Evolutionary conservation across 2,888 invertebrate genomes (phyloP).

Genomic region (Synanthedon myopaeformis): DNA sequence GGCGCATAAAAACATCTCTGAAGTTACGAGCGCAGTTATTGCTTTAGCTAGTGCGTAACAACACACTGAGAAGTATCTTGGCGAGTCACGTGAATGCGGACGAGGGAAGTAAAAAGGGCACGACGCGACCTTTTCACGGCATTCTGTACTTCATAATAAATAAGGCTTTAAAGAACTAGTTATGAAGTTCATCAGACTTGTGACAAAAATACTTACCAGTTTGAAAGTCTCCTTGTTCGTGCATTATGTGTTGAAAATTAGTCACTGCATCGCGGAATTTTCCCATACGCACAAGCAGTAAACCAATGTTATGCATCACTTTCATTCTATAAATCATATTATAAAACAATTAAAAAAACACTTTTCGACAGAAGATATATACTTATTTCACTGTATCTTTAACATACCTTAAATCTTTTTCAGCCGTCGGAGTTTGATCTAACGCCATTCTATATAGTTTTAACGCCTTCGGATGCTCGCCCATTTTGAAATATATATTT

Average conservation of each 20-base stretch:
- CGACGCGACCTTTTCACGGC: too few species aligned
- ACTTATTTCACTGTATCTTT: neutral
- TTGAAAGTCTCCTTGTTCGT: conserved; percentile 91
- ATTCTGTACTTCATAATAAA: too few species aligned
- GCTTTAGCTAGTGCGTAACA: too few species aligned
- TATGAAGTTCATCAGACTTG: too few species aligned
- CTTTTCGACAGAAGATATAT: neutral
- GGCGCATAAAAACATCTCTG: too few species aligned
- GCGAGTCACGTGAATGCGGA: too few species aligned
- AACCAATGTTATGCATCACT: conserved; percentile 98
- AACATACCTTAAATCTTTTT: conserved; percentile 88
- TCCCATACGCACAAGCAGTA: conserved; percentile 94
- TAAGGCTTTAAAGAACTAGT: too few species aligned
- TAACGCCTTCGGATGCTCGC: conserved; percentile 92
- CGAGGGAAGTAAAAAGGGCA: too few species aligned
- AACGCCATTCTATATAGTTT: conserved; percentile 99
- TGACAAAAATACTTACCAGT: conserved; percentile 55
- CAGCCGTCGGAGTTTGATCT: conserved; percentile 94
- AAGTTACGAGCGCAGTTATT: too few species aligned
- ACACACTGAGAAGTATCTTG: too few species aligned
- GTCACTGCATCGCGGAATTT: conserved; percentile 96
- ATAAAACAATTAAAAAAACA: neutral
- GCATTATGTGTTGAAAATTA: conserved; percentile 98
- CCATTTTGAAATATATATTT: conserved; percentile 96
- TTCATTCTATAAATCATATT: conserved; percentile 76